Conservation (phyloP, 2,888 invertebrate species). For the Diogma glabrata region DNA sequence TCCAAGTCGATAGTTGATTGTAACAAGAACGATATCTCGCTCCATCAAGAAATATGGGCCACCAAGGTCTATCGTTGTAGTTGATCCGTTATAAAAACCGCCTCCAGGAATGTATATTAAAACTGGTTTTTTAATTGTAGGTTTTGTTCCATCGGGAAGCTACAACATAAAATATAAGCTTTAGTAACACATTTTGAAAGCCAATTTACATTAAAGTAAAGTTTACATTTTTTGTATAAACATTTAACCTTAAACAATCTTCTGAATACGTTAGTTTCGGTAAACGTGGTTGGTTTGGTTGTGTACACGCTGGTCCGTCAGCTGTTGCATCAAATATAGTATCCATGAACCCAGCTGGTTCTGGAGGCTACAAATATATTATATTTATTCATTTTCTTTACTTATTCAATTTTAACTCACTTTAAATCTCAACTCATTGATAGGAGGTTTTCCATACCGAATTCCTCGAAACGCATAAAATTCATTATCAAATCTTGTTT, state of each 20-base stretch:
- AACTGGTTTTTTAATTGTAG: constrained; percentile 44
- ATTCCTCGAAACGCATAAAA: too few species aligned
- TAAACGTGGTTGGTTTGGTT: constrained; percentile 29
- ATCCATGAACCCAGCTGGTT: too few species aligned
- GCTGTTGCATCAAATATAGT: constrained; percentile 32
- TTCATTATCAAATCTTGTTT: too few species aligned
- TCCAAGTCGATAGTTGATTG: constrained; percentile 48
- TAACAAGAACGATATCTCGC: constrained; percentile 45
- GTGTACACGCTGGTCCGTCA: constrained; percentile 41
- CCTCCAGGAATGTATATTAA: constrained; percentile 53
- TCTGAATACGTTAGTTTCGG: constrained; percentile 34
- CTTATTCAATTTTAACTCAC: too few species aligned
- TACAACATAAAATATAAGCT: too few species aligned
- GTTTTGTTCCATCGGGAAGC: too few species aligned
- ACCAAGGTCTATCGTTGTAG: constrained; percentile 22
- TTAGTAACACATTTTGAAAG: too few species aligned
- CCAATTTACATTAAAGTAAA: too few species aligned
- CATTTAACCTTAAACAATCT: constrained; percentile 43
- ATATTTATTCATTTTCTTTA: too few species aligned
- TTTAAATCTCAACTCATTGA: too few species aligned
- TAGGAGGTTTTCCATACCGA: too few species aligned
- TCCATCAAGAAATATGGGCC: constrained; percentile 49
- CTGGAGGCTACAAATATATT: too few species aligned
- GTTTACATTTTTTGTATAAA: constrained; percentile 35
- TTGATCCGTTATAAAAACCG: constrained; percentile 43